phyloP scores from a whole-genome alignment of 2,797 vertebrate species.

The Paramormyrops hopkinsi region DNA sequence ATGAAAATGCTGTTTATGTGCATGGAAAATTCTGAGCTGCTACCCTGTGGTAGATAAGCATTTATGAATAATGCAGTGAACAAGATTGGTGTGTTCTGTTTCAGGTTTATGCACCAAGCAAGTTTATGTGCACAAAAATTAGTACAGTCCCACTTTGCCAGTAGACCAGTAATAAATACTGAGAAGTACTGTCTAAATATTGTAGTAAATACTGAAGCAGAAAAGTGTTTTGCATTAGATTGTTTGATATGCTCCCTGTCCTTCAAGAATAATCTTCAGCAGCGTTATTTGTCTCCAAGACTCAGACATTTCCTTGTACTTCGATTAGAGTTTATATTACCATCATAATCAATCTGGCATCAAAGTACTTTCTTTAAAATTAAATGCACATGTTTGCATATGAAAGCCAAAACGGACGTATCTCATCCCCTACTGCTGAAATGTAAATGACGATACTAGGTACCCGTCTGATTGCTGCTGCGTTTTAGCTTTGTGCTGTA shows the following conservation, averaged over 20 bases:
- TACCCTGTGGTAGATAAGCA: not conserved
- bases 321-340: constrained; percentile 5
- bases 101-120: not conserved
- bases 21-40: not conserved
- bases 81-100: not conserved
- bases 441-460: not conserved
- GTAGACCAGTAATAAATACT: not conserved
- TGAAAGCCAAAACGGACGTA: not conserved
- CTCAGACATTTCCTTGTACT: constrained; percentile 36
- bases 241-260: constrained; percentile 12
- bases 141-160: not conserved
- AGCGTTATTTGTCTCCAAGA: constrained; percentile 12
- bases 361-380: constrained; percentile 17
- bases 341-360: not conserved
- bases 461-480: not conserved
- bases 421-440: not conserved
- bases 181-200: not conserved
- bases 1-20: not conserved
- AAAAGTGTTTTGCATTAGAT: not conserved
- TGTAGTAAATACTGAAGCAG: not conserved
- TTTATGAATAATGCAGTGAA: not conserved
- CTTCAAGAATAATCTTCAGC: constrained; percentile 21
- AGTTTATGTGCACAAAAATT: not conserved
- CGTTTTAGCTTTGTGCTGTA: not conserved
- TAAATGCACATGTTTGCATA: not conserved